Evolutionary conservation across 2,113 vertebrate genomes (phyloP).

Genomic region (Gobio gobio): DNA sequence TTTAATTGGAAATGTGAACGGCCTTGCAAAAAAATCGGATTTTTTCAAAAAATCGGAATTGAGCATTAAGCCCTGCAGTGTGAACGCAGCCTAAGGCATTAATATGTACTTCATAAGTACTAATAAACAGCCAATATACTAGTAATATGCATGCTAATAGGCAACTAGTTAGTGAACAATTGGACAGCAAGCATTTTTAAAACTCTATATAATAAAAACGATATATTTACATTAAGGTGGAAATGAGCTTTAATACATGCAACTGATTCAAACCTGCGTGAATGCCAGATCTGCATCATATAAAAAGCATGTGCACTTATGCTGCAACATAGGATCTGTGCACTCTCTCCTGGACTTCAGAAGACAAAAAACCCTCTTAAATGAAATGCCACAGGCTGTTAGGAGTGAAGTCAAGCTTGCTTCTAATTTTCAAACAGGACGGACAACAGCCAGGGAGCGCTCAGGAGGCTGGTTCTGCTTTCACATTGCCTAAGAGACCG

Average conservation of each 20-base stretch:
- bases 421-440: conserved; percentile 74
- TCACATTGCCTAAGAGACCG: conserved; percentile 49
- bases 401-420: conserved; percentile 67
- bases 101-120: no score
- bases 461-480: conserved; percentile 55
- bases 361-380: conserved; percentile 35
- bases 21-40: no score
- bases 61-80: no score
- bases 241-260: background rate
- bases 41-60: no score
- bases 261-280: background rate
- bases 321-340: background rate
- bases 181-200: no score
- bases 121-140: no score
- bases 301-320: background rate
- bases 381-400: conserved; percentile 69
- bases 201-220: no score
- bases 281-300: background rate
- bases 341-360: conserved; percentile 65
- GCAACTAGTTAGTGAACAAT: no score
- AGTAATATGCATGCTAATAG: no score
- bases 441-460: conserved; percentile 62
- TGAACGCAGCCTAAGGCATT: no score
- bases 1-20: no score
- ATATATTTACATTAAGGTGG: no score